Percentiles rank a stretch among this genome's conserved stretches.
Evolutionary conservation across 1,140 invertebrate species (phyloP).

Genomic region (Heliconius eleuchia): DNA sequence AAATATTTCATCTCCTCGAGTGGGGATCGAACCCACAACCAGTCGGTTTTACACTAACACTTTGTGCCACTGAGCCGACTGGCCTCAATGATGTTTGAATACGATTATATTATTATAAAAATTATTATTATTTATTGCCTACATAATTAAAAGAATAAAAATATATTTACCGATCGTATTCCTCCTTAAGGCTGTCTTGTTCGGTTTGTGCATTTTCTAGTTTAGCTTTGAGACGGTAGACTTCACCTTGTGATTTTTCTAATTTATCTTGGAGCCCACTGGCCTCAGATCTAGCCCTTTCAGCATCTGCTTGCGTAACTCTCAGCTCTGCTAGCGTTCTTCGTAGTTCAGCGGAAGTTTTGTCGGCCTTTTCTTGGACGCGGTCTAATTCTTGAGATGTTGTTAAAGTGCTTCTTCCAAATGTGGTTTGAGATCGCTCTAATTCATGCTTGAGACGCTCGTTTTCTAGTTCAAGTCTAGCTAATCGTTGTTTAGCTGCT

Average conservation of each 20-base stretch:
- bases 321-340: slow-evolving; percentile 92
- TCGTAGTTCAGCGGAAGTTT: slow-evolving; percentile 90
- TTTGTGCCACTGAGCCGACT: too few species aligned
- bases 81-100: too few species aligned
- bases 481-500: slow-evolving; percentile 91
- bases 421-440: slow-evolving; percentile 90
- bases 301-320: slow-evolving; percentile 93
- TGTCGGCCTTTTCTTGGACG: slow-evolving; percentile 93
- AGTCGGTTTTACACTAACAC: too few species aligned
- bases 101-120: background rate
- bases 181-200: slow-evolving; percentile 94
- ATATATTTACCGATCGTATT: slow-evolving; percentile 87
- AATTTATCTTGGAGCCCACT: slow-evolving; percentile 94
- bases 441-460: slow-evolving; percentile 92
- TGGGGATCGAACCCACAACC: too few species aligned
- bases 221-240: slow-evolving; percentile 95
- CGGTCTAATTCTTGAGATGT: slow-evolving; percentile 90
- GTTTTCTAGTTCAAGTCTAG: slow-evolving; percentile 93
- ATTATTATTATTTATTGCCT: background rate
- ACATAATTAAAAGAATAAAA: background rate
- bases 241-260: slow-evolving; percentile 96
- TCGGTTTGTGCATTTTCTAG: slow-evolving; percentile 97
- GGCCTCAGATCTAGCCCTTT: slow-evolving; percentile 91
- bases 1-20: too few species aligned
- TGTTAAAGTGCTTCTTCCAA: slow-evolving; percentile 88